Conservation (phyloP, 2,888 invertebrate species). For the Hartigia nigra region DNA sequence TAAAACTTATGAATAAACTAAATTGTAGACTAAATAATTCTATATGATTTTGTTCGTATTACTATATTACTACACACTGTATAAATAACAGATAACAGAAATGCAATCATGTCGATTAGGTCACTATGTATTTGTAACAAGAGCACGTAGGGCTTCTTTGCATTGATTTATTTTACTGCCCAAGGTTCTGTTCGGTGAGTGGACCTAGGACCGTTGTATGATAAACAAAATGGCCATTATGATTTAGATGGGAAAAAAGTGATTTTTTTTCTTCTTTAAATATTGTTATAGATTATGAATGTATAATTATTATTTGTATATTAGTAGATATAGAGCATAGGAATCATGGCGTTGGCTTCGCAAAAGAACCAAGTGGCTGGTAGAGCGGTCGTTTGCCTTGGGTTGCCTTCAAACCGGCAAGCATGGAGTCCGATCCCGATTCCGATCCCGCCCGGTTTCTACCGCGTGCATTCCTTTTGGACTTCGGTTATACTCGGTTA, state of each 20-base stretch:
- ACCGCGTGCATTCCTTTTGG: slow-evolving; percentile 60
- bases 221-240: not conserved
- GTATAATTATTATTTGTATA: not conserved
- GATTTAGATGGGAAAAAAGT: not conserved
- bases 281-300: not conserved
- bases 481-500: not conserved
- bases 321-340: not conserved
- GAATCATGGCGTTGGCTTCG: slow-evolving; percentile 25
- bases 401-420: slow-evolving; percentile 57
- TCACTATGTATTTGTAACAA: not conserved
- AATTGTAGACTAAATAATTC: not conserved
- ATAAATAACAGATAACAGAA: not conserved
- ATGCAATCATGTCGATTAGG: not conserved
- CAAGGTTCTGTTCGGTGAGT: not conserved
- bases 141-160: not conserved
- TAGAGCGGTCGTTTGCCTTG: slow-evolving; percentile 63
- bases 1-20: not conserved
- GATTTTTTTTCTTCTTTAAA: not conserved
- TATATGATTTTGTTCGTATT: not conserved
- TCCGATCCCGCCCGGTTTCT: slow-evolving; percentile 60
- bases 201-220: not conserved
- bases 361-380: slow-evolving; percentile 44
- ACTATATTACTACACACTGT: not conserved
- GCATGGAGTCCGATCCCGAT: slow-evolving; percentile 59
- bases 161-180: not conserved